Evolutionary conservation across 2,113 vertebrate genomes (phyloP).

Genomic region (Tenrec ecaudatus): DNA sequence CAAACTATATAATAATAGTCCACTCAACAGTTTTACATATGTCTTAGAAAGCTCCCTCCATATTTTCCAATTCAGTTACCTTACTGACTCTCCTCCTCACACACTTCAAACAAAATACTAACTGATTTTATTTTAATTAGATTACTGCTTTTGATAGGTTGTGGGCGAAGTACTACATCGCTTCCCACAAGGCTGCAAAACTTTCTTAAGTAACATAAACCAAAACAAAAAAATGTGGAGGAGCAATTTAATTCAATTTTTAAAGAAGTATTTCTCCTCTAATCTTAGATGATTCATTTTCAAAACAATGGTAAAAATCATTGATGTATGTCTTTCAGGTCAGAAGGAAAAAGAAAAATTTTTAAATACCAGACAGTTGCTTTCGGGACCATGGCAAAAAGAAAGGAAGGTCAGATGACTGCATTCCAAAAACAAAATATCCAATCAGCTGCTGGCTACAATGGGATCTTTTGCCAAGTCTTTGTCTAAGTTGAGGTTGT

Average conservation of each 20-base stretch:
- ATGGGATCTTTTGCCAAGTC: neutral
- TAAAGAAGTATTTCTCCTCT: slow-evolving; percentile 67
- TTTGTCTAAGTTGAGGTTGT: neutral
- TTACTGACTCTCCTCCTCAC: too few relatives aligned
- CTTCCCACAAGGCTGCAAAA: slow-evolving; percentile 57
- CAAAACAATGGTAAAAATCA: slow-evolving; percentile 80
- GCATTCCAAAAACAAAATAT: neutral
- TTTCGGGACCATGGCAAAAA: slow-evolving; percentile 54
- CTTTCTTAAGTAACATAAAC: slow-evolving; percentile 77
- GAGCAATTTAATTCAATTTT: slow-evolving; percentile 63
- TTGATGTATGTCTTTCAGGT: slow-evolving; percentile 73
- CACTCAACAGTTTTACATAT: neutral
- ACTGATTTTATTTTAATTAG: slow-evolving; percentile 56
- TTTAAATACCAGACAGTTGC: slow-evolving; percentile 69
- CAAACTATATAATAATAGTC: neutral
- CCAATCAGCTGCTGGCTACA: neutral
- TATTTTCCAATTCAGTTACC: neutral
- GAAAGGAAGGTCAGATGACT: neutral
- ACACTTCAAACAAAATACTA: slow-evolving; percentile 4
- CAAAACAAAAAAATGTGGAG: slow-evolving; percentile 1
- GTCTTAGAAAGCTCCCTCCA: neutral
- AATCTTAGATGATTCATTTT: slow-evolving; percentile 65
- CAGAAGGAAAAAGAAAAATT: slow-evolving; percentile 61
- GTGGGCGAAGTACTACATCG: slow-evolving; percentile 59
- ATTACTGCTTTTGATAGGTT: slow-evolving; percentile 67